Evolutionary conservation across 2,113 vertebrate species (phyloP).

Genomic region (Anser brachyrhynchus): DNA sequence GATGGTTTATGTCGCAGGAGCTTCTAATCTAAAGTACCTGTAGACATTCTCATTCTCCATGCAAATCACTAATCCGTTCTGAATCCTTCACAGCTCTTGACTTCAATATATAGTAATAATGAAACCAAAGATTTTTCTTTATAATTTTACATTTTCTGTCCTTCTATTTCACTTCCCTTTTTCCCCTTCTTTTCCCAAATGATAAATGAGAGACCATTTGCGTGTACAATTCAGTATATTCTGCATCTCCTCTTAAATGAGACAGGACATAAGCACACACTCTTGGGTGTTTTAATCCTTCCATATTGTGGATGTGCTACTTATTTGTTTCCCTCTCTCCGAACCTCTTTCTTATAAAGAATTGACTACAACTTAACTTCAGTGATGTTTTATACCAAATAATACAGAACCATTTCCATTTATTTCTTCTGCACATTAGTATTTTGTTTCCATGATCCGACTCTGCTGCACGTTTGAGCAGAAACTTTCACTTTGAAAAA

Average conservation of each 20-base stretch:
- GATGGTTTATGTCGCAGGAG: not conserved
- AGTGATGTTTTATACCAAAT: not conserved
- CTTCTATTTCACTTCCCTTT: not conserved
- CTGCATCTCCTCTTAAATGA: not conserved
- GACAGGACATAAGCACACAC: not conserved
- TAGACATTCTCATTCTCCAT: not conserved
- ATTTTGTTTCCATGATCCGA: not conserved
- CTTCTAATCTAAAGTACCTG: slow-evolving; percentile 20
- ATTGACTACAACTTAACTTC: not conserved
- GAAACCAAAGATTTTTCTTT: not conserved
- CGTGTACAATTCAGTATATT: not conserved
- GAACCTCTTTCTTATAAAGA: not conserved
- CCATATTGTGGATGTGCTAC: not conserved
- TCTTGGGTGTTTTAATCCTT: not conserved
- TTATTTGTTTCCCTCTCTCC: not conserved
- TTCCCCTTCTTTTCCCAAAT: not conserved
- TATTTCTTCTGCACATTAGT: not conserved
- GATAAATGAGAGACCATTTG: not conserved
- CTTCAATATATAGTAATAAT: not conserved
- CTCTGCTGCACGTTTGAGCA: not conserved
- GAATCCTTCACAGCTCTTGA: slow-evolving; percentile 19
- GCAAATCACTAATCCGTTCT: slow-evolving; percentile 6
- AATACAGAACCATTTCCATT: not conserved
- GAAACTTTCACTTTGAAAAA: not conserved
- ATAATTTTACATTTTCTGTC: not conserved